Percentiles rank a stretch among this genome's conserved stretches.
Conservation (phyloP, 2,888 invertebrate genomes). For the Leucophenga maculata region DNA sequence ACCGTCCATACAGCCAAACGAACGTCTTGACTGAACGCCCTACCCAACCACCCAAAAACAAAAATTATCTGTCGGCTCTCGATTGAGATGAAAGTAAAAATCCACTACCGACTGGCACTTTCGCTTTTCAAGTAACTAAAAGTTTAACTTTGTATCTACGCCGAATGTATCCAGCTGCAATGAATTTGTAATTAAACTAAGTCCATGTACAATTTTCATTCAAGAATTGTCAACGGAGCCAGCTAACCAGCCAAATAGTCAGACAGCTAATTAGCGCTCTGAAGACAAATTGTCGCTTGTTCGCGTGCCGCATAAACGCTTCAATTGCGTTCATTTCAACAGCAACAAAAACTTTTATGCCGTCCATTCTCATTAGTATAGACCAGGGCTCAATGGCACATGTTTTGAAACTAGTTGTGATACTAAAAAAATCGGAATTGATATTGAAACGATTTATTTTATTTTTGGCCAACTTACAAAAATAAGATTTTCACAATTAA, state of each 20-base stretch:
- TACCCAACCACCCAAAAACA: no score
- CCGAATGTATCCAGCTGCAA: background rate
- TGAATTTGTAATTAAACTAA: background rate
- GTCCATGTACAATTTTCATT: background rate
- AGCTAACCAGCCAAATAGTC: background rate
- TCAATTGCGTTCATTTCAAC: constrained; percentile 22
- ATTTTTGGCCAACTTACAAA: no score
- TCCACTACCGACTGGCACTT: constrained; percentile 48
- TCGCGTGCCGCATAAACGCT: constrained; percentile 35
- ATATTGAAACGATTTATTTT: no score
- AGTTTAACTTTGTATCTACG: constrained; percentile 17
- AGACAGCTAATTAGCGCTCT: constrained; percentile 29
- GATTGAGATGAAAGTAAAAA: constrained; percentile 11
- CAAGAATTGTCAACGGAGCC: background rate
- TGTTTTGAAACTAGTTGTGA: no score
- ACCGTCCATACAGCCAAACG: background rate
- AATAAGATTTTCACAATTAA: no score
- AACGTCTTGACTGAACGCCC: no score
- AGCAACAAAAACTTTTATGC: background rate
- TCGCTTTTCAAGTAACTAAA: constrained; percentile 52
- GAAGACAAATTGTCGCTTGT: background rate
- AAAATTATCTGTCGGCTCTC: background rate
- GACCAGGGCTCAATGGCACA: no score
- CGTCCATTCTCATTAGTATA: no score
- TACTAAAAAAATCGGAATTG: constrained; percentile 35